phyloP scores from a whole-genome alignment of 2,113 vertebrate genomes.

The Xenus cinereus region DNA sequence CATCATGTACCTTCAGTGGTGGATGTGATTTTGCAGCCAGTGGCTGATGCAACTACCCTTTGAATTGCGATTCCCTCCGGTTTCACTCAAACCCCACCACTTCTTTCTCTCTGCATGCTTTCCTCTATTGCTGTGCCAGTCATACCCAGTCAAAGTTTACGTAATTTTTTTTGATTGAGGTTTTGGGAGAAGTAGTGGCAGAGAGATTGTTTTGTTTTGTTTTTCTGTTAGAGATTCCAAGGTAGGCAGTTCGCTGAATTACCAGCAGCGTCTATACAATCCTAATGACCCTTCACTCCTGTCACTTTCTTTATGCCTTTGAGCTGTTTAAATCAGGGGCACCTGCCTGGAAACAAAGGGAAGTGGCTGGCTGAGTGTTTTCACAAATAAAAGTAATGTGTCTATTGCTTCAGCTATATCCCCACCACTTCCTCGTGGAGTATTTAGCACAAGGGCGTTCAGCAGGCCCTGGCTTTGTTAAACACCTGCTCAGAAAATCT shows the following conservation, averaged over 20 bases:
- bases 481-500: slow-evolving; percentile 48
- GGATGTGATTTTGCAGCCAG: neutral
- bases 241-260: neutral
- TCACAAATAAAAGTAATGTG: neutral
- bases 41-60: neutral
- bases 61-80: neutral
- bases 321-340: slow-evolving; percentile 11
- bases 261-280: neutral
- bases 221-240: neutral
- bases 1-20: neutral
- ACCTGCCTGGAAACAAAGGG: slow-evolving; percentile 22
- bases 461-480: slow-evolving; percentile 7
- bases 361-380: neutral
- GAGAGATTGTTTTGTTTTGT: neutral
- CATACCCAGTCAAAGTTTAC: neutral
- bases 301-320: neutral
- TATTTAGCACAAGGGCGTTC: slow-evolving; percentile 7
- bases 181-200: neutral
- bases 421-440: neutral
- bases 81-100: neutral
- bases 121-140: neutral
- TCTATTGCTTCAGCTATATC: slow-evolving; percentile 1
- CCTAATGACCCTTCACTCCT: neutral
- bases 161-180: neutral
- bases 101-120: neutral